Evolutionary conservation across 2,113 vertebrate genomes (phyloP), one percentile per base, ranked within the genome.

Genomic region (Austrofundulus limnaeus): DNA sequence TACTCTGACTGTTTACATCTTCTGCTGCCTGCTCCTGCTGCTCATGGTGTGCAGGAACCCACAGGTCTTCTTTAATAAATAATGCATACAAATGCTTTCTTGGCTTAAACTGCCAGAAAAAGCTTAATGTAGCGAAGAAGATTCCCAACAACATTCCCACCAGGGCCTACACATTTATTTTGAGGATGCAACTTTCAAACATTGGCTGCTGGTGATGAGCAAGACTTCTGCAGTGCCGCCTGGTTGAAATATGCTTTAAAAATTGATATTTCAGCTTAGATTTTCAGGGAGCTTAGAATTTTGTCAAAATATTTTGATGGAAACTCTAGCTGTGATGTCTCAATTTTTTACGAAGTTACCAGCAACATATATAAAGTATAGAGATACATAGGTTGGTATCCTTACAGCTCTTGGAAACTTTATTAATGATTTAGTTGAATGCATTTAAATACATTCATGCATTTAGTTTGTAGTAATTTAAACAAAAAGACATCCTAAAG

Each of bases 61-160:
- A 75, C 73, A 76, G 61, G 25, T 71, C 28, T 58, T 70, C 61
- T 59, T 49, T 43, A 45, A 81, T 76, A 66, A 72, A 84, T 75
- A 77, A 72, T 78, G 42, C 70, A 85, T 80, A 49, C 24, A 69
- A 78, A 82, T 71, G 31, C 72, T 62, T 66, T 70, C 51, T 64
- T 73, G 74, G 56, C 76, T 77, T 73, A 75, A 86, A 84, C 75
- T 80, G 72, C 67, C 66, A 75, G 74, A 60, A 74, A 56, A 72
- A 55, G 74, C 78, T 68, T 87, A 85, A 88, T 85, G 78, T 72
- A 80, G 54, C 70, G 78, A 81, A 43, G 49, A 73, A 72, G 61
- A 61, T 50, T 11, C 55, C 60, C 62, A 66, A 53, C 59, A 75
- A 65, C 61, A 65, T 80, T 75, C 66, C 75, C 74, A 82, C 66